Evolutionary conservation across 92 coral and sea anemone species (phyloP), one percentile per base, ranked within the genome.

Genomic region (Anthopleura xanthogrammica): DNA sequence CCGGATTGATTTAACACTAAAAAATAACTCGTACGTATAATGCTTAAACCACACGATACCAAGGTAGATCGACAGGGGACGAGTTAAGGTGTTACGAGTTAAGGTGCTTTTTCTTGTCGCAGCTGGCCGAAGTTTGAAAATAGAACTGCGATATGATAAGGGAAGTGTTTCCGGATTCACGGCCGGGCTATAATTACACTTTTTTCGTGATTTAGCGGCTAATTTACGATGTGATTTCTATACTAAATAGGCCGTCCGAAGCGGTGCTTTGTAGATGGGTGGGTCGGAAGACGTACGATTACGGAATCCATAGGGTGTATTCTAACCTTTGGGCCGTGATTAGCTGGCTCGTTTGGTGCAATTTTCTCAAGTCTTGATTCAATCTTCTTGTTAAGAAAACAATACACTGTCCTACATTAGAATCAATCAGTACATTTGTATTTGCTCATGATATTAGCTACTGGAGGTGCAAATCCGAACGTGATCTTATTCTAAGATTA

Each of bases 1-100:
- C 88, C 88, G 88, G 88, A 73, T 78, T 75, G 76, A 60, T 65
- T 85, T 85, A 78, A 75, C 56, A 73, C 57, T 52, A 52, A 85
- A 56, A 83, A 73, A 83, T 36, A 73, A 73, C 80, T 55, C 60
- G 8, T 41, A 83, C 72, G 74, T 56, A 75, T 83, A 41, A 83
- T 83, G 56, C 60, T 24, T 73, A 55, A 73, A 41, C 86, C 73
- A 57, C 70, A 36, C 20, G 86, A 75, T 73, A 73, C 74, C 58
- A 60, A 52, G 39, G 60, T 42, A 29, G 22, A 36, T 62, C 86
- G 12, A 72, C 86, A 73, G 80, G 22, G 84, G 60, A 68, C 13
- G 22, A 71, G 66, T 22, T 81, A 81, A 81, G 77, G 39, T 50
- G 22, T 8, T 80, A 60, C 57, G 36, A 29, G 36, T 80, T 14